phyloP scores from a whole-genome alignment of 2,888 invertebrate genomes.

The Siphonodentalium dalli region DNA sequence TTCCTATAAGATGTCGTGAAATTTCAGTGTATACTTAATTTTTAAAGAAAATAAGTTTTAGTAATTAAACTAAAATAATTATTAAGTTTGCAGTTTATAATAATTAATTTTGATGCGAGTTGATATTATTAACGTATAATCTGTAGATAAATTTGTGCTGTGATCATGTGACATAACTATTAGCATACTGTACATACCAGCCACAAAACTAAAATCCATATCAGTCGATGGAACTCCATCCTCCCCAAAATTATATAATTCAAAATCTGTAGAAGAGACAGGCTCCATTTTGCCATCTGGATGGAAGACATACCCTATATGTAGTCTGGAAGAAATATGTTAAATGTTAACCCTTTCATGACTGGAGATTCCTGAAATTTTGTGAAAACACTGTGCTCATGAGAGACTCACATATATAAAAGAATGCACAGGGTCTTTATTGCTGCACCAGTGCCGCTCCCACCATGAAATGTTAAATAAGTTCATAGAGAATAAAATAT shows the following conservation, averaged over 20 bases:
- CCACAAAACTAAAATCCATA: constrained; percentile 47
- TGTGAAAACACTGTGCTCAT: background rate
- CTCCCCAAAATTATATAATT: constrained; percentile 53
- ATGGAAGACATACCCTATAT: constrained; percentile 58
- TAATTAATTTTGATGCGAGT: too few relatives aligned
- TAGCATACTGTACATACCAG: constrained; percentile 53
- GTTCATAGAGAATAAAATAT: too few relatives aligned
- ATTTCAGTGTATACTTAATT: too few relatives aligned
- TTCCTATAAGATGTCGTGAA: too few relatives aligned
- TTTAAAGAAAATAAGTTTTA: too few relatives aligned
- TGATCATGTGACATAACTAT: too few relatives aligned
- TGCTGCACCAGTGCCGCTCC: background rate
- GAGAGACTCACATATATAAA: background rate
- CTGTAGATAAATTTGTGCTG: too few relatives aligned
- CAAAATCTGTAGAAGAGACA: constrained; percentile 51
- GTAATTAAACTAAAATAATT: too few relatives aligned
- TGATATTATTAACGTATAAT: too few relatives aligned
- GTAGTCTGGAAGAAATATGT: constrained; percentile 41
- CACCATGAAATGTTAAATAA: background rate
- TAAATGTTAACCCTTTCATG: background rate
- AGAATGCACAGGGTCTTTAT: background rate
- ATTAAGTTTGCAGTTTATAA: too few relatives aligned
- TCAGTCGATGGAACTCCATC: constrained; percentile 50
- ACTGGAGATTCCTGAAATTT: background rate
- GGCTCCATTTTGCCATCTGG: constrained; percentile 54